Evolutionary conservation across 2,797 vertebrate species (phyloP).

Genomic region (Trematomus bernacchii): DNA sequence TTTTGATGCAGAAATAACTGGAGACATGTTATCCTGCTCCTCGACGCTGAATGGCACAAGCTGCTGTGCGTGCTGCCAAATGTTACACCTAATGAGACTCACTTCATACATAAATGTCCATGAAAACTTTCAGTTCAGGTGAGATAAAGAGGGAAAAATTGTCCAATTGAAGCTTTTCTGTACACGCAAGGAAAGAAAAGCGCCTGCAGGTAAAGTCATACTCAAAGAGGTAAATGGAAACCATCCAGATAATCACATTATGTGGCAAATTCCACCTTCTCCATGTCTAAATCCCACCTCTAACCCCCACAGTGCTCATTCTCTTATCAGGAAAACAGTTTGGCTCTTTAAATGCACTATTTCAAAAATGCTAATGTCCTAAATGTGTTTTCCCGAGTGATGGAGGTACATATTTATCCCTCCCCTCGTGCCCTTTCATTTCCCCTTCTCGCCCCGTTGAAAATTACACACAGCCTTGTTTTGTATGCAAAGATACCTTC

Average conservation of each 20-base stretch:
- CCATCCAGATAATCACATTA: conserved; percentile 37
- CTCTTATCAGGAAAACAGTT: conserved; percentile 31
- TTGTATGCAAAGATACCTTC: conserved; percentile 74
- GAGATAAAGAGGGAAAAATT: conserved; percentile 6
- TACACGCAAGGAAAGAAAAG: not conserved
- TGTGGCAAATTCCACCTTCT: conserved; percentile 8
- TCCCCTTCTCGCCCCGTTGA: conserved; percentile 41
- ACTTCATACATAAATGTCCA: conserved; percentile 7
- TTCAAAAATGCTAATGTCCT: conserved; percentile 66
- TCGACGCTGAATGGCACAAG: conserved; percentile 25
- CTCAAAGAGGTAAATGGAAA: conserved; percentile 17
- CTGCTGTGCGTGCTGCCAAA: not conserved
- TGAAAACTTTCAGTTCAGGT: conserved; percentile 32
- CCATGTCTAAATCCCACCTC: conserved; percentile 13
- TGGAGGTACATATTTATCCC: conserved; percentile 63
- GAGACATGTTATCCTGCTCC: conserved; percentile 29
- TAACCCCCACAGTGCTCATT: conserved; percentile 10
- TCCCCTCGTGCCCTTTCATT: conserved; percentile 35
- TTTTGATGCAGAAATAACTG: conserved; percentile 31
- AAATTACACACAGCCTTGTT: conserved; percentile 74
- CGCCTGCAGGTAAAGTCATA: conserved; percentile 31
- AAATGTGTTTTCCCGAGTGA: conserved; percentile 62
- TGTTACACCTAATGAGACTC: conserved; percentile 9
- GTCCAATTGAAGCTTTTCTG: conserved; percentile 19
- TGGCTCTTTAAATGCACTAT: conserved; percentile 35